These are phyloP conservation scores for Acleris cristana DNA, from an alignment of 2,888 invertebrate genomes.

Conservation along the genomic window DNA sequence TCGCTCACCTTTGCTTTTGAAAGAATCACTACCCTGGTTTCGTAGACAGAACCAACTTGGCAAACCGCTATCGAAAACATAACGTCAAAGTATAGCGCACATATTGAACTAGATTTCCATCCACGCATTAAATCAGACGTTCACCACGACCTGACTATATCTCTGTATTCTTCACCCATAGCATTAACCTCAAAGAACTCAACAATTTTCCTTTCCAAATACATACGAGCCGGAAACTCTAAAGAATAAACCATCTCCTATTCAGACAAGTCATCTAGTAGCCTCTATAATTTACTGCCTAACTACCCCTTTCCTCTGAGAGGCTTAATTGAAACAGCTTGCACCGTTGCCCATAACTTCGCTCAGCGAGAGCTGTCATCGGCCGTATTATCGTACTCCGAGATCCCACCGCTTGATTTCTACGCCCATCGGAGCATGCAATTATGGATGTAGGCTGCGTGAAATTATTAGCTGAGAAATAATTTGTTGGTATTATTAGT, in stretches of 20 bases:
- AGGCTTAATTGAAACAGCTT: constrained; percentile 38
- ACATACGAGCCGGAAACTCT: constrained; percentile 44
- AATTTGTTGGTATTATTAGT: no score
- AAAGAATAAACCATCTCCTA: constrained; percentile 59
- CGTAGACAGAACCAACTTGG: no score
- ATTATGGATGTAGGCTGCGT: not conserved
- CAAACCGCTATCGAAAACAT: no score
- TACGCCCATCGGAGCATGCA: not conserved
- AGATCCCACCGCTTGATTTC: constrained; percentile 6
- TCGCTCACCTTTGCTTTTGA: no score
- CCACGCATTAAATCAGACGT: constrained; percentile 1
- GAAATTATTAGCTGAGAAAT: not conserved
- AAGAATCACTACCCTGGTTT: no score
- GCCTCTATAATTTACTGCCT: constrained; percentile 58
- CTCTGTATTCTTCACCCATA: not conserved
- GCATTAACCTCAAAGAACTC: constrained; percentile 4
- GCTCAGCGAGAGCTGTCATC: constrained; percentile 30
- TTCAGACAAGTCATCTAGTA: constrained; percentile 51
- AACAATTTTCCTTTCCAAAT: constrained; percentile 19
- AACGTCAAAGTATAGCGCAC: no score
- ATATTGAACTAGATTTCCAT: not conserved
- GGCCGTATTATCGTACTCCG: constrained; percentile 24
- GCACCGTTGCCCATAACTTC: constrained; percentile 31
- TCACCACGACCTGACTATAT: not conserved
- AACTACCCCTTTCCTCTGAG: constrained; percentile 48